Base-by-base conservation (phyloP, 2,888 invertebrate genomes). In the Listrodromus nycthemerus region DNA sequence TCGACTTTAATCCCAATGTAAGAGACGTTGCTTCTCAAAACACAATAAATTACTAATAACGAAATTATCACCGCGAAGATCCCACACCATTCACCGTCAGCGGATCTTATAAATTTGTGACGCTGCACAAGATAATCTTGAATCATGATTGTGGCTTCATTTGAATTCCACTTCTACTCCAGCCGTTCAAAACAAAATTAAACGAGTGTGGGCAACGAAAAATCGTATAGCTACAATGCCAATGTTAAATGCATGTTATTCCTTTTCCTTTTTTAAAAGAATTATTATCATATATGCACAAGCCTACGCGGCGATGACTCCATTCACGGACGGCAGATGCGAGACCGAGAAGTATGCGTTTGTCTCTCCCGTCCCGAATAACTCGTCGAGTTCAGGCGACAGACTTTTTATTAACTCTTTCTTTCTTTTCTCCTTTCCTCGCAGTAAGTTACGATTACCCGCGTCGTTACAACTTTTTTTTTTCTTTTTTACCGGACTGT, bases 341-440 rank as follows among this genome's bases (percentile, higher is more conserved):
- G 58, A 73, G 55, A 41, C n/a, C 37, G 69, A 33, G 21, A 30
- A 7, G 33, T 63, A 73, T 73, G 73, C 61, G 41, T 8, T 24
- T 37, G 24, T 30, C 2, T 41, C 24, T 63, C 61, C 30, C 63
- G 61, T 73, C 61, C 41, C 63, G 73, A 63, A 48, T 73, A n/a
- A 61, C 19, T 8, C 63, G 61, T 48, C 16, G 48, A 48, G 63
- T 21, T 74, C 33, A n/a, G 55, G 45, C 63, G 63, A 63, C 48
- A 63, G 66, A 48, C 41, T 27, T 24, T 41, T 10, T 33, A 24
- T 4, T 13, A 27, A 61, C 24, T 73, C 27, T 21, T 16, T 74
- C 45, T 74, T 19, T 63, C 63, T 63, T 8, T 21, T 50, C 48
- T 33, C 30, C 48, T 74, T 48, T 74, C 50, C 30, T 33, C 45